Evolutionary conservation across 2,113 vertebrate genomes (phyloP).

Genomic region (Hippocampus barbouri): DNA sequence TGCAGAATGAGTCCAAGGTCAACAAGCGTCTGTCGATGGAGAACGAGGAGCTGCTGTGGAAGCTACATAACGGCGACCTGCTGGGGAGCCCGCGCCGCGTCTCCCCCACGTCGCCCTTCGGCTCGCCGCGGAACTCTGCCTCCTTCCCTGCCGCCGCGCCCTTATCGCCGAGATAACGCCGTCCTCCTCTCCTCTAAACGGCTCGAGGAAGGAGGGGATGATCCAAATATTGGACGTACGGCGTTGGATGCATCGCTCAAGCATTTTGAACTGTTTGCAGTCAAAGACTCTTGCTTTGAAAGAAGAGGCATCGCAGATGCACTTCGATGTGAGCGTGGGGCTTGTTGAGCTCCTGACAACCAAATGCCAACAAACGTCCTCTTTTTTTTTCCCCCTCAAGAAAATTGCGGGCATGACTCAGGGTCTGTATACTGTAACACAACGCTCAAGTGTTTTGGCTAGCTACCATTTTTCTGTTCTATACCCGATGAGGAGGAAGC

Average conservation of each 20-base stretch:
- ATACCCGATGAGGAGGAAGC: background rate
- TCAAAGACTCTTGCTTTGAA: conserved; percentile 18
- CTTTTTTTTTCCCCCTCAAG: conserved; percentile 44
- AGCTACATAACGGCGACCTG: conserved; percentile 90
- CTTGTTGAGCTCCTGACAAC: conserved; percentile 19
- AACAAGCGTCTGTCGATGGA: conserved; percentile 97
- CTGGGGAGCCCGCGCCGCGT: conserved; percentile 82
- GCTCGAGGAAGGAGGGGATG: conserved; percentile 1
- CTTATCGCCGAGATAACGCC: conserved; percentile 81
- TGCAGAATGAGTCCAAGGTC: conserved; percentile 95
- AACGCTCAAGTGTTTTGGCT: conserved; percentile 27
- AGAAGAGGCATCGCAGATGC: conserved; percentile 27
- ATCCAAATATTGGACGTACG: conserved; percentile 8
- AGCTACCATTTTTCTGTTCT: conserved; percentile 1
- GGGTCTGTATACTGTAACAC: conserved; percentile 76
- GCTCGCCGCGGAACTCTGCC: conserved; percentile 79
- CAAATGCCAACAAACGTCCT: conserved; percentile 64
- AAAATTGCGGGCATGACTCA: conserved; percentile 78
- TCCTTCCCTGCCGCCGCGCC: conserved; percentile 75
- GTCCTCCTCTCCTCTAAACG: background rate
- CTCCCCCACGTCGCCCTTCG: conserved; percentile 81
- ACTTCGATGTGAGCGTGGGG: conserved; percentile 26
- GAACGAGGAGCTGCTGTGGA: conserved; percentile 97
- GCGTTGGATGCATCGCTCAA: background rate
- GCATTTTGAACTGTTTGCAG: background rate